Evolutionary conservation across 2,888 invertebrate species (phyloP), one percentile per base, ranked within the genome.

Genomic region (Lasioglossum villosulum): DNA sequence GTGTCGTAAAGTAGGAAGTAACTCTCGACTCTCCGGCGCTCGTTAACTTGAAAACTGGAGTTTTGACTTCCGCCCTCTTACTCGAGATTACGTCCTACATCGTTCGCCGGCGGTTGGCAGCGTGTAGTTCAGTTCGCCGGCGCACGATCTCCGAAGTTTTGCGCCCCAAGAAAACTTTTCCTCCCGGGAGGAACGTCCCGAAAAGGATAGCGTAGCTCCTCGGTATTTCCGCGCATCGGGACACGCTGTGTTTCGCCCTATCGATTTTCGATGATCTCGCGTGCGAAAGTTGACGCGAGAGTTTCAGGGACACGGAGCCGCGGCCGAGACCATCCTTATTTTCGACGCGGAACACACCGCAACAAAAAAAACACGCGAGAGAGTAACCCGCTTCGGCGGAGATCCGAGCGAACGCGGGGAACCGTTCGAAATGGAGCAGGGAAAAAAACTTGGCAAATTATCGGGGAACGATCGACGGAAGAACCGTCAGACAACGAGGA

Each of bases 81-180:
- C 70, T 81, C 75, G 74, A 73, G 77, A 80, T 84, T 80, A 74
- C 82, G 68, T 76, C 68, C 73, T 76, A 82, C 75, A 74, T 80
- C 76, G 52, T 56, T 56, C 76, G 84, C 45, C 76, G 84, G 63
- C 48, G 73, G 80, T 80, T 42, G 66, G 66, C 71, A 39, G 27
- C 80, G 78, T 73, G 75, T 73, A 79, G 52, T 52, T 63, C 27
- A 30, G 81, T 84, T 74, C 75, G 66, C 63, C 16, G 23, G 48
- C 72, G 78, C 86, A 75, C 82, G 86, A 76, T 68, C 82, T 78
- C 52, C 23, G 1, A 86, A 89, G 78, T 86, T 88, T 84, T 82
- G 16, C 84, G 75, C 56, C 52, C 68, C 48, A 12, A 75, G 30
- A 77, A 86, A 89, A 89, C 79, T 88, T 89, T 89, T 86, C 80